Evolutionary conservation across 2,888 invertebrate genomes (phyloP).

Genomic region (Pheosia tremula): DNA sequence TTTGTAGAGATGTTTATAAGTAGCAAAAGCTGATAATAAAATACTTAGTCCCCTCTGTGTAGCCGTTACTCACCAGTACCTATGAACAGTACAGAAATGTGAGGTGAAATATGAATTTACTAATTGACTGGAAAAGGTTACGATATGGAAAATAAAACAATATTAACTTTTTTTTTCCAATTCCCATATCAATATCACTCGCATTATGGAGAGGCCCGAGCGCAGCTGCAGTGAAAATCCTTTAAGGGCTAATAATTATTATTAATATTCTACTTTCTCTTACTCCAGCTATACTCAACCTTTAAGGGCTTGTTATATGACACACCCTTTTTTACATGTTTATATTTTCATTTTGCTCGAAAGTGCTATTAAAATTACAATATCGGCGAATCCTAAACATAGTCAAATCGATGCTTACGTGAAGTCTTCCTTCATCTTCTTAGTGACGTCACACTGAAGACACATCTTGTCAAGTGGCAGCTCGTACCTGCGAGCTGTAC

Average conservation of each 20-base stretch:
- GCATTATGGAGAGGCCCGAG: no score
- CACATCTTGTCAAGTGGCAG: conserved; percentile 98
- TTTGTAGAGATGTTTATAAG: background rate
- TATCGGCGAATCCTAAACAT: background rate
- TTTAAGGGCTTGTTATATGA: no score
- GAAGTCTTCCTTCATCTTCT: conserved; percentile 98
- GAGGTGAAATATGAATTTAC: conserved; percentile 6
- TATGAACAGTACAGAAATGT: conserved; percentile 39
- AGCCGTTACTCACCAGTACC: conserved; percentile 43
- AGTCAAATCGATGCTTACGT: conserved; percentile 84
- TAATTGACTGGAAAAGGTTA: background rate
- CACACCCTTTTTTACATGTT: no score
- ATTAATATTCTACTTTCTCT: no score
- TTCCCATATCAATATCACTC: no score
- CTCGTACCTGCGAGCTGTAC: conserved; percentile 95
- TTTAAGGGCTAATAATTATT: no score
- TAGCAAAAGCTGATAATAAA: conserved; percentile 4
- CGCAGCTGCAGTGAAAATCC: no score
- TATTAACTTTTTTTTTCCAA: no score
- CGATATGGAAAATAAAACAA: no score
- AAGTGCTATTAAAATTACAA: background rate
- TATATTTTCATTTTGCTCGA: no score
- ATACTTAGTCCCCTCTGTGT: conserved; percentile 32
- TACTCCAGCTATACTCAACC: no score
- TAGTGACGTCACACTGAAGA: conserved; percentile 98